Base-by-base conservation (phyloP, 2,113 vertebrate genomes). In the Lasiurus borealis region DNA sequence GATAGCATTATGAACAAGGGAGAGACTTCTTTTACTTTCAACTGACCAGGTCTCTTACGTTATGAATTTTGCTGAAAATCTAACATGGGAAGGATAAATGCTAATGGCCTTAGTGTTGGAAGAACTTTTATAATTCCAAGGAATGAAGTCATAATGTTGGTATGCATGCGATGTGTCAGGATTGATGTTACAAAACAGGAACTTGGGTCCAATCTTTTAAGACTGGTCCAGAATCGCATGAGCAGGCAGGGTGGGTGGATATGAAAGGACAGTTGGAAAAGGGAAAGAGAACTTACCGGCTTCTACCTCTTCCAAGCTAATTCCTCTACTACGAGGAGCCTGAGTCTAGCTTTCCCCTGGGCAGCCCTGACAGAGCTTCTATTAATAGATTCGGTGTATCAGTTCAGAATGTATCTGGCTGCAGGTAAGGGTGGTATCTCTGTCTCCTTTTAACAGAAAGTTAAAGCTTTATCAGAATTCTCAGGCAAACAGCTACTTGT, bases 381-480 rank as follows among this genome's bases (percentile, higher is more conserved):
- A 10, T 73, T 16, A 69, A 25, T 10, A 86, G 40, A 75, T 25
- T 66, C 78, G 16, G 3, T 87, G 2, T 52, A 34, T 50, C 34
- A 72, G 21, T 72, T 34, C 69, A 6, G 10, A 6, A 78, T 69
- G 11, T 44, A 18, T 64, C 73, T 80, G 69, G 69, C 34, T 73
- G 29, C 52, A 87, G 86, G 46, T 46, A 83, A 85, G 48, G 85
- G 19, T 73, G 62, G 34, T 50, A 6, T 80, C 72, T 50, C 76
- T 85, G 18, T 84, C 9, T 92, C 10, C 23, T 88, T 82, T 68
- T 69, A 73, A 80, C 12, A 82, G 18, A 34, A 95, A 85, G 64
- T 73, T 23, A 88, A 85, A 88, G 10, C 46, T 96, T 86, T 88
- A 73, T 34, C 34, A 59, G 93, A 81, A 85, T 14, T 50, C 50